phyloP scores from a whole-genome alignment of 2,797 vertebrate species.

The Pipistrellus pygmaeus region DNA sequence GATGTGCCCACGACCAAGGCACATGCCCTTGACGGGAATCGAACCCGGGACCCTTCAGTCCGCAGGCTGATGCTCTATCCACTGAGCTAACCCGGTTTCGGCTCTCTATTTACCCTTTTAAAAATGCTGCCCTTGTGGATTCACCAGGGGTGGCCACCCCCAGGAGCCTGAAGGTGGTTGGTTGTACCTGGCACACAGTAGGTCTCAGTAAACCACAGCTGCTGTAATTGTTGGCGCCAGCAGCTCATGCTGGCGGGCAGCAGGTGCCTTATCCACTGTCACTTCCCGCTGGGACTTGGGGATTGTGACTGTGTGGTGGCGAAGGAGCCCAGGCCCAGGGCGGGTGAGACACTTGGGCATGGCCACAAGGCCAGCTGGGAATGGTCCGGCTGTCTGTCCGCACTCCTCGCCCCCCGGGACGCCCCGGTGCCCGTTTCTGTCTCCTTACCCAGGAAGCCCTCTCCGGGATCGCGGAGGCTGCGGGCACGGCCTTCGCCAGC shows the following conservation, averaged over 20 bases:
- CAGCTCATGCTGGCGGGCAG: not conserved
- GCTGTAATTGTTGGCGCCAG: not conserved
- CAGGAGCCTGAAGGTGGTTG: not conserved
- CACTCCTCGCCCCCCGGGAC: not conserved
- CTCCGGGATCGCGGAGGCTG: conserved; percentile 90
- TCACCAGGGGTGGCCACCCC: not conserved
- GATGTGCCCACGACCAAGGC: too few relatives aligned
- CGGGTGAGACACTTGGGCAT: not conserved
- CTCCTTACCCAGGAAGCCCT: conserved; percentile 86
- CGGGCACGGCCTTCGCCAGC: conserved; percentile 92
- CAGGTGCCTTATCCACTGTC: not conserved
- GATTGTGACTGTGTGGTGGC: not conserved
- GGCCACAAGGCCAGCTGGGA: not conserved
- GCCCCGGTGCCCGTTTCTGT: too few relatives aligned
- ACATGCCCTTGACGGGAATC: too few relatives aligned
- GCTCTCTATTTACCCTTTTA: not conserved
- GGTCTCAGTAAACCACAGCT: not conserved
- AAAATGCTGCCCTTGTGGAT: not conserved
- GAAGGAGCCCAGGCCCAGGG: not conserved
- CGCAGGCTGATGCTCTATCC: too few relatives aligned
- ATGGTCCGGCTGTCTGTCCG: not conserved
- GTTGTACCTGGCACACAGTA: not conserved
- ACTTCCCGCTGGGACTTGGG: not conserved
- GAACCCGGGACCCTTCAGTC: too few relatives aligned
- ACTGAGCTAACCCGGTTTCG: too few relatives aligned